Base-by-base conservation (phyloP, 2,797 vertebrate genomes). In the Columba guinea region DNA sequence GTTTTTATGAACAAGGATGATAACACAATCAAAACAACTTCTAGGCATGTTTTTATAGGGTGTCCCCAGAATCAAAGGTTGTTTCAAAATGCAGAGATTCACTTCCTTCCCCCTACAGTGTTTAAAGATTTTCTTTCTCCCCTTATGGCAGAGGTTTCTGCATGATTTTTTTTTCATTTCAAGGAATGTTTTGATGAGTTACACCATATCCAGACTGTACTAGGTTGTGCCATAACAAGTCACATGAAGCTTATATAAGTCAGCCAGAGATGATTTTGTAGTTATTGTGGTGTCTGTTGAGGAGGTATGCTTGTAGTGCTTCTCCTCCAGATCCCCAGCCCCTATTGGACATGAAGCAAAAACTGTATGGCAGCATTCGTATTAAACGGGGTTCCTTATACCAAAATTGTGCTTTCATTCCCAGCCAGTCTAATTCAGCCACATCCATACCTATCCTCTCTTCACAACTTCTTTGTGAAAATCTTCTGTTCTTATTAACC, bases 191-290 rank as follows among this genome's bases (percentile, higher is more conserved):
- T 62, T 58, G 5, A 23, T 74, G 12, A 79, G 15, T 22, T 21
- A 46, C 13, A 68, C 10, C 23, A 35, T 18, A 52, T 16, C 27
- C 1, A 3, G 8, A 24, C 11, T 55, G 9, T 73, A 5, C 4
- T 58, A 48, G 12, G 19, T 26, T 44, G 9, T 41, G 9, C 2
- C 12, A 21, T 11, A 24, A 49, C 37, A 48, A 60, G 8, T 11
- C 6, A 37, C 0, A 0, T 46, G 20, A 83, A 83, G 3, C 8
- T 39, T 39, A 20, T 20, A 48, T 1, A 53, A 35, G 46, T 11
- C 7, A 27, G 3, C 5, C 18, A 37, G 19, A 56, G 23, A 68
- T n/a, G 6, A 32, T 67, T 16, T 35, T 53, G 26, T 39, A 64
- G 17, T 48, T 71, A 56, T 12, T 53, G 17, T 75, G 13, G 7